These are phyloP conservation scores for Pelosia muscerda DNA, from an alignment of 2,888 invertebrate genomes.

Conservation along the genomic window DNA sequence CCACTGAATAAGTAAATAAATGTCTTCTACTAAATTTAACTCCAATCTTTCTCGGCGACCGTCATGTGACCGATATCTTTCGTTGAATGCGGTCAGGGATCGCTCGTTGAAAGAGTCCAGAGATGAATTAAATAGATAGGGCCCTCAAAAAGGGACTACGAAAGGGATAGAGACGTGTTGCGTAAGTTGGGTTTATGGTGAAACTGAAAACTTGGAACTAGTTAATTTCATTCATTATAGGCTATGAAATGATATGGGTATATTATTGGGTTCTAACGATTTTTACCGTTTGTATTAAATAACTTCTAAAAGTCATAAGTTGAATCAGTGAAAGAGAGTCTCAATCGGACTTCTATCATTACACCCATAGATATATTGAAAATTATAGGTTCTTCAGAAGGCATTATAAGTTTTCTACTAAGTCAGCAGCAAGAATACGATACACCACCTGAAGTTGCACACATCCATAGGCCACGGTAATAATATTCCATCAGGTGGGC, in stretches of 20 bases:
- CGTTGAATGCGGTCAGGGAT: constrained; percentile 80
- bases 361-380: too few relatives aligned
- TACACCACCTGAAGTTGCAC: too few relatives aligned
- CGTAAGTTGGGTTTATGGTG: constrained; percentile 45
- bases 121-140: constrained; percentile 86
- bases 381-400: too few relatives aligned
- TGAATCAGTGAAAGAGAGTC: not conserved
- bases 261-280: not conserved
- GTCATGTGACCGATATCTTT: constrained; percentile 83
- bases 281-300: not conserved
- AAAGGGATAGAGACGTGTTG: constrained; percentile 67
- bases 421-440: too few relatives aligned
- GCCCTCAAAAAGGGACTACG: constrained; percentile 73
- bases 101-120: constrained; percentile 80
- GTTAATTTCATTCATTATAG: constrained; percentile 40
- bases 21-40: constrained; percentile 86
- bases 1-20: constrained; percentile 81
- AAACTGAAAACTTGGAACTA: constrained; percentile 30
- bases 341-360: too few relatives aligned
- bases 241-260: not conserved
- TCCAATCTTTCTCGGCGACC: constrained; percentile 77
- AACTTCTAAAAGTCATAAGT: not conserved
- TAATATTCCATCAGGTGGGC: too few relatives aligned
- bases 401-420: too few relatives aligned
- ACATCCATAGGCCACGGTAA: too few relatives aligned